These are phyloP conservation scores for Eueides isabella DNA, from an alignment of 1,140 invertebrate genomes.

Conservation along the genomic window DNA sequence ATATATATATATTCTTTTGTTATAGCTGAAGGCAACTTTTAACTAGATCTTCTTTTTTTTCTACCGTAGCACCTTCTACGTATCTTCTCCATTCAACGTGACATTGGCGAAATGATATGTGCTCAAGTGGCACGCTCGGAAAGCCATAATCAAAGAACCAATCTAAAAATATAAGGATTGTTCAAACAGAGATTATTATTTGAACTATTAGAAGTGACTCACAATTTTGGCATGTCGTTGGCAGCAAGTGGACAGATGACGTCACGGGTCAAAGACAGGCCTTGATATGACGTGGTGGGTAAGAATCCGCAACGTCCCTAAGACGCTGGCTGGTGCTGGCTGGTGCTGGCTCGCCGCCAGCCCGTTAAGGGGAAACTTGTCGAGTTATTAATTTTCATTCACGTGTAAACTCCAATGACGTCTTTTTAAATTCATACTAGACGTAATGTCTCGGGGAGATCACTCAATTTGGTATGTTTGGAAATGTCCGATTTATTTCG, in stretches of 20 bases:
- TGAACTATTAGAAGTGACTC: not conserved
- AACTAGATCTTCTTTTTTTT: too few relatives aligned
- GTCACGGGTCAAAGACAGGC: slow-evolving; percentile 28
- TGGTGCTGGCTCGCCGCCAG: not conserved
- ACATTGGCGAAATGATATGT: not conserved
- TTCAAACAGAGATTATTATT: not conserved
- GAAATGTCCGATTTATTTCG: not conserved
- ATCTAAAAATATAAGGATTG: too few relatives aligned
- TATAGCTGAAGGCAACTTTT: too few relatives aligned
- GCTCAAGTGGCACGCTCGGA: too few relatives aligned
- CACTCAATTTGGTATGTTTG: not conserved
- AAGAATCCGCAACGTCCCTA: slow-evolving; percentile 3
- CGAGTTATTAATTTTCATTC: not conserved
- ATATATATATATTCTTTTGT: too few relatives aligned
- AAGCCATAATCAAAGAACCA: too few relatives aligned
- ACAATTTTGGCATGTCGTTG: not conserved
- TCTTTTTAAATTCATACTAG: not conserved
- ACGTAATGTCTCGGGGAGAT: not conserved
- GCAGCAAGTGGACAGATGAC: not conserved
- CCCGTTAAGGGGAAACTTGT: not conserved
- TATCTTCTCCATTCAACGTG: too few relatives aligned
- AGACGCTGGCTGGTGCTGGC: too few relatives aligned
- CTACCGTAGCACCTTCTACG: too few relatives aligned
- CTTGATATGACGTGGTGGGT: slow-evolving; percentile 23
- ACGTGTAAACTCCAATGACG: not conserved